A percentile compares a stretch with the other conserved stretches of the same genome.
Conservation (phyloP, 2,797 vertebrate species). For the Botia almorhae region DNA sequence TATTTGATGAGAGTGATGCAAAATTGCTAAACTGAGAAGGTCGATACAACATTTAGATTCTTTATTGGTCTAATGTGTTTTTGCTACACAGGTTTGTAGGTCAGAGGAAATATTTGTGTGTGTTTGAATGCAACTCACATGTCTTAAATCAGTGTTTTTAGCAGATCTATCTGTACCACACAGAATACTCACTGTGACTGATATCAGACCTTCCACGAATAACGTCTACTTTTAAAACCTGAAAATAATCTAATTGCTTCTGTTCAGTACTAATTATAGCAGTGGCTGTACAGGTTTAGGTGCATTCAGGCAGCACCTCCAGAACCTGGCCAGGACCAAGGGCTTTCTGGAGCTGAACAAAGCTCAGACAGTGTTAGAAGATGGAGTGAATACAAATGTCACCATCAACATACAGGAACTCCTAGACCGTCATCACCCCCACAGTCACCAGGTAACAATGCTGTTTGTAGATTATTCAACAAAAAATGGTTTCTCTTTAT, state of each 20-base stretch:
- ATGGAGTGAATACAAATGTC: conserved; percentile 73
- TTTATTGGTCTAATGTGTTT: not conserved
- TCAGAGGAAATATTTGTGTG: not conserved
- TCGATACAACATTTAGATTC: not conserved
- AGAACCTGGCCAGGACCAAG: conserved; percentile 97
- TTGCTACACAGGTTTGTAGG: not conserved
- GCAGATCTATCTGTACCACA: not conserved
- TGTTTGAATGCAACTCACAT: not conserved
- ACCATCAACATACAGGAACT: conserved; percentile 81
- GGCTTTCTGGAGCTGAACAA: conserved; percentile 97
- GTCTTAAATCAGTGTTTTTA: conserved; percentile 23
- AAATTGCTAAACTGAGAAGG: not conserved
- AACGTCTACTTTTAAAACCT: conserved; percentile 26
- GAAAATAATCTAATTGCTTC: conserved; percentile 34
- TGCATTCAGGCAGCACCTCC: conserved; percentile 95
- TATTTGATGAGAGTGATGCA: not conserved
- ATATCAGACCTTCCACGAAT: conserved; percentile 46
- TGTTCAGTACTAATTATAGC: conserved; percentile 28
- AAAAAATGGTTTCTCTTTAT: not conserved
- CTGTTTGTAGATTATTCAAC: too few species aligned
- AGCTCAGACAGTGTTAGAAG: conserved; percentile 80
- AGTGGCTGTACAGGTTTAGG: conserved; percentile 84
- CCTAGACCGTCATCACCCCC: conserved; percentile 65
- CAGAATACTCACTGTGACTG: conserved; percentile 26
- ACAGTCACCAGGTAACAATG: conserved; percentile 22